Conservation (phyloP, 2,888 invertebrate species). For the Cephus pygmeus region DNA sequence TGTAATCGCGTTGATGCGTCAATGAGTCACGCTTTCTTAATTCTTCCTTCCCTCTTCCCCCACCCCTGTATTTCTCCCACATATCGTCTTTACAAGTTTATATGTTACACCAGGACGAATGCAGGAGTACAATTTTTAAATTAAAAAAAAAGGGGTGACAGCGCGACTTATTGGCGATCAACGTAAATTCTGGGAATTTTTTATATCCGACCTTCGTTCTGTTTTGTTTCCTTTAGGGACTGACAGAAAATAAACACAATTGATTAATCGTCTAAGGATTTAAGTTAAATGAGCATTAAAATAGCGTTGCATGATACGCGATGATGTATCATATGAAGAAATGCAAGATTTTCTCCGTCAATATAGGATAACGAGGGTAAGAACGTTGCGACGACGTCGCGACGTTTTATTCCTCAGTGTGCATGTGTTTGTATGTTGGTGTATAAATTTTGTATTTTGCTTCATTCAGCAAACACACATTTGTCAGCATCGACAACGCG, state of each 20-base stretch:
- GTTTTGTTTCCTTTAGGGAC: not conserved
- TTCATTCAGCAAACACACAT: not conserved
- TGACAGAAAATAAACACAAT: conserved; percentile 6
- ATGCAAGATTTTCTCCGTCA: conserved; percentile 37
- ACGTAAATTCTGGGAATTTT: not conserved
- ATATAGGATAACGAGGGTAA: not conserved
- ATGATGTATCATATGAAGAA: conserved; percentile 38
- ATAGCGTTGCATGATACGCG: conserved; percentile 31
- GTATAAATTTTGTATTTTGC: not conserved
- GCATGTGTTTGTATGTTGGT: not conserved
- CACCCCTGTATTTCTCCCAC: not conserved
- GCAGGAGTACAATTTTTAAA: not conserved
- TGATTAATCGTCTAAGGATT: conserved; percentile 8
- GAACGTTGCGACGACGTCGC: not conserved
- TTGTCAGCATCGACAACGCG: not conserved
- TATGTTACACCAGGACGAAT: not conserved
- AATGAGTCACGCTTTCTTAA: not conserved
- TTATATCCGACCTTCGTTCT: not conserved
- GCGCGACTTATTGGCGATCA: not conserved
- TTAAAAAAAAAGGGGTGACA: not conserved
- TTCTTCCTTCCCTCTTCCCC: not conserved
- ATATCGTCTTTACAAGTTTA: not conserved
- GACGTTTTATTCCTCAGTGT: not conserved
- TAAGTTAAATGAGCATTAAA: conserved; percentile 13
- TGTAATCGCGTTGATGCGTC: not conserved